Percentiles rank a stretch among this genome's conserved stretches.
phyloP scores from a whole-genome alignment of 2,888 invertebrate species.

The Molorchus minor region DNA sequence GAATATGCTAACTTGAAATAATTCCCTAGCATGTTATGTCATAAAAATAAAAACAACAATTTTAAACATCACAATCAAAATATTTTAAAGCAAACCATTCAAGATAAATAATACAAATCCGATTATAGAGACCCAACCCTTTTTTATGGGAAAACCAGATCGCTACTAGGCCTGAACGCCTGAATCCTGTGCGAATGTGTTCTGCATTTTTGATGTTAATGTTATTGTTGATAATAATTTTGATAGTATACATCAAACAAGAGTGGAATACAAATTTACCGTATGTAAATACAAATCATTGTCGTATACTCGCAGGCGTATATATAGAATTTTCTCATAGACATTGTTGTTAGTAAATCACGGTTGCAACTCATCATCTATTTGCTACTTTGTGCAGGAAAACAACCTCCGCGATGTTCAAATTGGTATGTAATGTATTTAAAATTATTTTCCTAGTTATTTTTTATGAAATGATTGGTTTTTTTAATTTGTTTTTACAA shows the following conservation, averaged over 20 bases:
- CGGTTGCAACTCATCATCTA: not conserved
- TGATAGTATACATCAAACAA: not conserved
- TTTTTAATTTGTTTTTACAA: too few relatives aligned
- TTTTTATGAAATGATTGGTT: too few relatives aligned
- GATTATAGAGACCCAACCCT: too few relatives aligned
- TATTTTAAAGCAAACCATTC: too few relatives aligned
- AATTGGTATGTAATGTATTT: conserved; percentile 59
- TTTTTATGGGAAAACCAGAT: not conserved
- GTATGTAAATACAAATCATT: not conserved
- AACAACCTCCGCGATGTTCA: conserved; percentile 56
- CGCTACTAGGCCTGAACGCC: not conserved
- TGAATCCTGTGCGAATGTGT: not conserved
- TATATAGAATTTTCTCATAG: not conserved
- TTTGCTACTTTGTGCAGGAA: not conserved
- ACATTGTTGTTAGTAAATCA: conserved; percentile 3
- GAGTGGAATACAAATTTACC: not conserved
- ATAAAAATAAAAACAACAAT: too few relatives aligned
- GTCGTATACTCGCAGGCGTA: not conserved
- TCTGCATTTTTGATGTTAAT: not conserved
- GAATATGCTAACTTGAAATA: too few relatives aligned
- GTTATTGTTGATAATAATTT: not conserved
- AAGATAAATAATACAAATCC: too few relatives aligned
- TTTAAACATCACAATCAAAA: too few relatives aligned
- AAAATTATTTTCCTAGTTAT: too few relatives aligned
- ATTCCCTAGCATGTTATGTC: too few relatives aligned